These are phyloP conservation scores for Noctilio leporinus DNA, from an alignment of 2,113 vertebrate genomes.

Conservation along the genomic window DNA sequence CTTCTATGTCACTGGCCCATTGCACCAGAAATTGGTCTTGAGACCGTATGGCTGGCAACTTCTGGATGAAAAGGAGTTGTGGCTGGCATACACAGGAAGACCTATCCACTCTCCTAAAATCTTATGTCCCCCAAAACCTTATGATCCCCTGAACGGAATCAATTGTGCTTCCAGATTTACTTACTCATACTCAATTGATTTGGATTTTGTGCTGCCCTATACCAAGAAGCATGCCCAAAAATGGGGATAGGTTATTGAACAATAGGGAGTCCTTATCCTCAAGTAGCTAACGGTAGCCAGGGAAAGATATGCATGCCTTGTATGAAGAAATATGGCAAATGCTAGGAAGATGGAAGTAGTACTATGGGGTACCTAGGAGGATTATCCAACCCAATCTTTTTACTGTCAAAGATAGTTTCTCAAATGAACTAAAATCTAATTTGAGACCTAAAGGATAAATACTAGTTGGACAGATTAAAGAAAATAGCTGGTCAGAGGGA, in stretches of 20 bases:
- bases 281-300: neutral
- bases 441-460: neutral
- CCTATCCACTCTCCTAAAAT: neutral
- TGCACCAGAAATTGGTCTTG: neutral
- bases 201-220: neutral
- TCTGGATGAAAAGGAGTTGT: neutral
- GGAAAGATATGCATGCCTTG: neutral
- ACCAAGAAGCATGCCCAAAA: neutral
- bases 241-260: neutral
- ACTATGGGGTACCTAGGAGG: neutral
- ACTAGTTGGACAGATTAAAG: neutral
- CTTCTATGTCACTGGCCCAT: neutral
- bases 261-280: neutral
- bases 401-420: neutral
- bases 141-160: neutral
- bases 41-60: neutral
- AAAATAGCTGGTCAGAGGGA: neutral
- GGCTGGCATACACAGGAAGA: neutral
- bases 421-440: neutral
- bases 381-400: neutral
- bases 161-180: neutral
- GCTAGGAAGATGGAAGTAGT: neutral
- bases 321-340: neutral
- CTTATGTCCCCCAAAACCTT: neutral
- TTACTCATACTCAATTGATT: neutral